Evolutionary conservation across 1,140 invertebrate species (phyloP).

Genomic region (Bombus breviceps): DNA sequence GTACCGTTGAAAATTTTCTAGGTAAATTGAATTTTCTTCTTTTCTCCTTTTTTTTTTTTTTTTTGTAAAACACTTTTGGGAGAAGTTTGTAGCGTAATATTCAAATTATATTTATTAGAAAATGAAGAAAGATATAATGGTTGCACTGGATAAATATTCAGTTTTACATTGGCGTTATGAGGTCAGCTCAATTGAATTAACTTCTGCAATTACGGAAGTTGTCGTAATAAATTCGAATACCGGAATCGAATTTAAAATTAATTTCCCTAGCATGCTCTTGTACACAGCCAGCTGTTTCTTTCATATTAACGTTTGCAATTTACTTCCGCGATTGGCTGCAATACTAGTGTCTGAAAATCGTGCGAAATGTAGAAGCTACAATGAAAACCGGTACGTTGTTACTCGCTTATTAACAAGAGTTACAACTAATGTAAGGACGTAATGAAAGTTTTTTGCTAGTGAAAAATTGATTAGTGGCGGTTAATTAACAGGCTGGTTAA

Average conservation of each 20-base stretch:
- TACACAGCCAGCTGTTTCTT: constrained; percentile 15
- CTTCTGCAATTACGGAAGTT: constrained; percentile 15
- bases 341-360: constrained; percentile 27
- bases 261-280: constrained; percentile 12
- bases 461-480: neutral
- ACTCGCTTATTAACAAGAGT: constrained; percentile 6
- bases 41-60: no score
- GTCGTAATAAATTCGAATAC: constrained; percentile 19
- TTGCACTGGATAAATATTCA: neutral
- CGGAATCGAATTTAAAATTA: constrained; percentile 44
- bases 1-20: no score
- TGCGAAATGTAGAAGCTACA: constrained; percentile 17
- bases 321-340: constrained; percentile 14
- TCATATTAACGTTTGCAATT: constrained; percentile 46
- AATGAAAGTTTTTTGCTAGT: neutral
- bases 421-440: neutral
- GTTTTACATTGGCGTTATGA: neutral
- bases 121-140: no score
- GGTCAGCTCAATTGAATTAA: constrained; percentile 19
- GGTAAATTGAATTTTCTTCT: no score
- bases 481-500: neutral
- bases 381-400: neutral
- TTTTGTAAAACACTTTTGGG: no score
- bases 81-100: no score
- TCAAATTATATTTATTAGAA: no score